Base-by-base conservation (phyloP, 2,888 invertebrate species). In the Orchesellides sinensis region DNA sequence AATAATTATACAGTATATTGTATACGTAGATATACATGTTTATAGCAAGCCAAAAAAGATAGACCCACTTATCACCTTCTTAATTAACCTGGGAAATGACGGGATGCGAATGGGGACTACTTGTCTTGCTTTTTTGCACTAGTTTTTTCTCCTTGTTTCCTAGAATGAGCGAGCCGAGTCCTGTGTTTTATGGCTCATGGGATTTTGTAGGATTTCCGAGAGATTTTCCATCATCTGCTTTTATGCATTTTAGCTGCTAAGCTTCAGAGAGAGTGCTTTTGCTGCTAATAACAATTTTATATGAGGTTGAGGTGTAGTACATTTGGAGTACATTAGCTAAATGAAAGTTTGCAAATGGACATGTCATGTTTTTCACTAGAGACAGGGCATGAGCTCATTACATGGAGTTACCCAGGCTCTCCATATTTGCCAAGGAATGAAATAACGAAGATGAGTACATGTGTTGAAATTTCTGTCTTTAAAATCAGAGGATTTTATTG, bases 1-100 rank as follows among this genome's bases (percentile, higher is more conserved):
- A n/a, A n/a, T n/a, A n/a, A n/a, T n/a, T n/a, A n/a, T 35, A 10
- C 49, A 49, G 12, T 49, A n/a, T n/a, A 49, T n/a, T 49, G 49
- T 35, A 35, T 35, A 35, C n/a, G n/a, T n/a, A n/a, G n/a, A n/a
- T n/a, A n/a, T n/a, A n/a, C n/a, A n/a, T n/a, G n/a, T n/a, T n/a
- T n/a, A n/a, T n/a, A n/a, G n/a, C n/a, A n/a, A n/a, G n/a, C n/a
- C 23, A 27, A 0, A 47, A 19, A 25, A 47, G 66, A 66, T 1
- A 45, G 25, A 45, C 17, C 8, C 12, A 45, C 56, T 65, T 65
- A 63, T 74, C 65, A 74, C 74, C 74, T 74, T 14, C 49, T 63
- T 74, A 74, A 74, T 74, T 74, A 74, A 74, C 63, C 74, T 74
- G 74, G 63, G 74, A 65, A 74, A 65, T 52, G 63, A 52, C 32